These are phyloP conservation scores for Drosophila crucigera DNA, from an alignment of 2,888 invertebrate genomes.

Conservation along the genomic window DNA sequence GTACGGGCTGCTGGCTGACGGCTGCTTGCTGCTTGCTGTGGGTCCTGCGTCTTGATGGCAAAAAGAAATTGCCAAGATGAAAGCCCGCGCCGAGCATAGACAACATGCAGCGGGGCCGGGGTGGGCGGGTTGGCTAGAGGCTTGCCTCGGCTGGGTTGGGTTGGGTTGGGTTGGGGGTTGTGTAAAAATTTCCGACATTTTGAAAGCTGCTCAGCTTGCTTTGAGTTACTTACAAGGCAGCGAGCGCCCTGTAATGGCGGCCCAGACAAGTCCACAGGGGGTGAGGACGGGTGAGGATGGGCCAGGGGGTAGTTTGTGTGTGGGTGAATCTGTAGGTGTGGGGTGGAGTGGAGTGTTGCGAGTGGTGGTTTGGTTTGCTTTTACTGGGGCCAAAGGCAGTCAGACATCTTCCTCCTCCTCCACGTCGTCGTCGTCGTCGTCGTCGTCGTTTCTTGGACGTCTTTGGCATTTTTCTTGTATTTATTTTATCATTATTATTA, in stretches of 20 bases:
- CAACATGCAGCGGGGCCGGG: constrained; percentile 28
- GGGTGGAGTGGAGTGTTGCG: background rate
- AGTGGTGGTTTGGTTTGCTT: background rate
- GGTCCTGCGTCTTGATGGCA: constrained; percentile 47
- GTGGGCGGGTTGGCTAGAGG: constrained; percentile 10
- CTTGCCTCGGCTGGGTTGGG: constrained; percentile 2
- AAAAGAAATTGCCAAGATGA: constrained; percentile 79
- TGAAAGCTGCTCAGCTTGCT: constrained; percentile 76
- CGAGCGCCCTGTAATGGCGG: constrained; percentile 48
- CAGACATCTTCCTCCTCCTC: constrained; percentile 13
- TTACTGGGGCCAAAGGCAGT: constrained; percentile 8
- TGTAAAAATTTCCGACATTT: constrained; percentile 77
- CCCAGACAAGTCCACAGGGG: constrained; percentile 41
- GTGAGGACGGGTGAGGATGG: constrained; percentile 1
- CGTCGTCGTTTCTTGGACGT: constrained; percentile 32
- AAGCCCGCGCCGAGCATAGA: constrained; percentile 63
- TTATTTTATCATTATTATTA: constrained; percentile 84
- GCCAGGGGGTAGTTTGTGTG: constrained; percentile 8
- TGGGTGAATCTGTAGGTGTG: constrained; percentile 3
- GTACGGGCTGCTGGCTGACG: background rate
- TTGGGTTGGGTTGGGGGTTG: constrained; percentile 30
- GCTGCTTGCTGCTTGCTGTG: constrained; percentile 6
- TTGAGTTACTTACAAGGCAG: constrained; percentile 66
- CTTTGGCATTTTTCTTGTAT: constrained; percentile 77
- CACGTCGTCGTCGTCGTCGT: background rate